Evolutionary conservation across 2,888 invertebrate species (phyloP).

Genomic region (Agapostemon virescens): DNA sequence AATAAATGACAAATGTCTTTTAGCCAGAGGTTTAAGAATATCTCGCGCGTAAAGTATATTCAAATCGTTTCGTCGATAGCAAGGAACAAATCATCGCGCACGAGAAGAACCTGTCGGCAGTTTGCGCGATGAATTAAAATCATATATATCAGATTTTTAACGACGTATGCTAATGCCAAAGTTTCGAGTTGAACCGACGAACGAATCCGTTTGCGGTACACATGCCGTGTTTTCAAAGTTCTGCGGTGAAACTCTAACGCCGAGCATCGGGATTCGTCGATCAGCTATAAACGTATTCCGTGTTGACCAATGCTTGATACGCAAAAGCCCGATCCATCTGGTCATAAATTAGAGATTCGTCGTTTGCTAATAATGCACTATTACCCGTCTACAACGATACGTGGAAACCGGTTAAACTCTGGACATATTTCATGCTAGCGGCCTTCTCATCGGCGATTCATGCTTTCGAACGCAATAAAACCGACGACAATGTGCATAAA

Average conservation of each 20-base stretch:
- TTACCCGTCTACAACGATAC: neutral
- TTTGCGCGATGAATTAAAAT: constrained; percentile 24
- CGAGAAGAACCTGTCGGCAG: neutral
- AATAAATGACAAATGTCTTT: neutral
- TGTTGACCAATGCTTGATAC: constrained; percentile 5
- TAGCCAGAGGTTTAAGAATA: neutral
- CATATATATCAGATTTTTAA: constrained; percentile 39
- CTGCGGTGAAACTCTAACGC: constrained; percentile 7
- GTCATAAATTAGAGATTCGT: constrained; percentile 14
- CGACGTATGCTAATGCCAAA: constrained; percentile 27
- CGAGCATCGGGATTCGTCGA: neutral
- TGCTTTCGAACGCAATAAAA: neutral
- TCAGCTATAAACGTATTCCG: constrained; percentile 21
- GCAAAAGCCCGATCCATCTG: neutral
- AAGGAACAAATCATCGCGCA: neutral
- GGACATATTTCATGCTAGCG: constrained; percentile 20
- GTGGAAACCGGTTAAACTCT: neutral
- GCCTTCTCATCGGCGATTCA: neutral
- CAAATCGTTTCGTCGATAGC: no score
- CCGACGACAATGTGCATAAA: constrained; percentile 3
- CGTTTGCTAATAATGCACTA: constrained; percentile 12
- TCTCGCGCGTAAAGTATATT: neutral
- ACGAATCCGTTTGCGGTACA: neutral
- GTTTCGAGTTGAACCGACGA: neutral
- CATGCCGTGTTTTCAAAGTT: constrained; percentile 5